Evolutionary conservation across 1,140 invertebrate species (phyloP).

Genomic region (Trissolcus basalis): DNA sequence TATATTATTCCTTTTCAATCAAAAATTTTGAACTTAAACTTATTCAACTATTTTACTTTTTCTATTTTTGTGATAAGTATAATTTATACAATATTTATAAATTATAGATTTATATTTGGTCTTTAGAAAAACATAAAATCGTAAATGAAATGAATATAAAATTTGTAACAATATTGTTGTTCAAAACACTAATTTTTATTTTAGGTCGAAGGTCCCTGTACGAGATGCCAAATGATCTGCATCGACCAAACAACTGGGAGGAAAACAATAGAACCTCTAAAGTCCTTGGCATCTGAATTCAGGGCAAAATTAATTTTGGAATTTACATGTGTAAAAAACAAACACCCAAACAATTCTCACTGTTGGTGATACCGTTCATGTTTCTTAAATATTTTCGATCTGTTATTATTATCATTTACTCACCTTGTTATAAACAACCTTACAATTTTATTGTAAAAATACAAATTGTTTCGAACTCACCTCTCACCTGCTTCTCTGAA

Average conservation of each 20-base stretch:
- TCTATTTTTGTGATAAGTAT: no score
- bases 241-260: slow-evolving; percentile 89
- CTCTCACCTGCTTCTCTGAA: no score
- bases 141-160: background rate
- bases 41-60: no score
- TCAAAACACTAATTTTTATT: slow-evolving; percentile 18
- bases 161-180: slow-evolving; percentile 2
- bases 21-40: no score
- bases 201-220: slow-evolving; percentile 86
- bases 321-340: slow-evolving; percentile 79
- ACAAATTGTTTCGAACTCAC: no score
- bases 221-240: slow-evolving; percentile 95
- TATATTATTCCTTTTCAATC: no score
- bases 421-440: no score
- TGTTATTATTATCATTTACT: no score
- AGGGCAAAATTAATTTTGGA: slow-evolving; percentile 87
- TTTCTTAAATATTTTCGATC: background rate
- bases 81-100: no score
- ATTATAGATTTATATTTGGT: no score
- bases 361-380: slow-evolving; percentile 61
- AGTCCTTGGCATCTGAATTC: slow-evolving; percentile 84
- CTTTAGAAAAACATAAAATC: no score
- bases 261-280: slow-evolving; percentile 89
- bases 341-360: slow-evolving; percentile 53
- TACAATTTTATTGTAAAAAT: no score